Evolutionary conservation across 2,113 vertebrate species (phyloP), one percentile per base, ranked within the genome.

Genomic region (Rhinolophus sinicus): DNA sequence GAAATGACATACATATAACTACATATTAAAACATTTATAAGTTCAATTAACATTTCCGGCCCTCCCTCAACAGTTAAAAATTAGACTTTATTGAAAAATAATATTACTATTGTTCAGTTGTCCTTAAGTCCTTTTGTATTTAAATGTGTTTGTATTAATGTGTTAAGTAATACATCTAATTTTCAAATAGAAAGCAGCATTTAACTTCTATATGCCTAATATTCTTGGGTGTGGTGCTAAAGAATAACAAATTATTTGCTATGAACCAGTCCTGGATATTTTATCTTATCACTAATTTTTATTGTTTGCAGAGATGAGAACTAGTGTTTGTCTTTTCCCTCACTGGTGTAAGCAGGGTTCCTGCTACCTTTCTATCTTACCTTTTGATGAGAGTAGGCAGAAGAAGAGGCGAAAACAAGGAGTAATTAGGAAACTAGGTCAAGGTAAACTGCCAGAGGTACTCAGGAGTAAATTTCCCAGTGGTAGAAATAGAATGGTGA

Each of bases 91-190:
- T n/a, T 52, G 28, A 38, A 88, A 92, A 92, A 69, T 65, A 5
- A 8, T 82, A 73, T 81, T 26, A 50, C 35, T 85, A 10, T 44
- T 77, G 1, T 47, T 80, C 22, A 90, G 30, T 26, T 72, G 35
- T 58, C 16, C 12, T 38, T 76, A 65, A 56, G 83, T 92, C 73
- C 30, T 90, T 92, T 86, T 14, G 15, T 9, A 82, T 93, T 70
- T 65, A 92, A 96, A 76, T 60, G 21, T 58, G 15, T 70, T 93
- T 86, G 6, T 52, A 30, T 80, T 16, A 64, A 47, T 28, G 26
- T 47, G 14, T 67, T 89, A 78, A 87, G 69, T 38, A 52, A 64
- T 19, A 67, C 26, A 62, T 56, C 65, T 69, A n/a, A 58, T 88
- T 54, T 81, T 76, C 50, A 67, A 70, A 83, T 44, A 54, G 60